phyloP scores from a whole-genome alignment of 37 sponge, comb jelly and placozoan species.

The Oopsacas minuta region DNA sequence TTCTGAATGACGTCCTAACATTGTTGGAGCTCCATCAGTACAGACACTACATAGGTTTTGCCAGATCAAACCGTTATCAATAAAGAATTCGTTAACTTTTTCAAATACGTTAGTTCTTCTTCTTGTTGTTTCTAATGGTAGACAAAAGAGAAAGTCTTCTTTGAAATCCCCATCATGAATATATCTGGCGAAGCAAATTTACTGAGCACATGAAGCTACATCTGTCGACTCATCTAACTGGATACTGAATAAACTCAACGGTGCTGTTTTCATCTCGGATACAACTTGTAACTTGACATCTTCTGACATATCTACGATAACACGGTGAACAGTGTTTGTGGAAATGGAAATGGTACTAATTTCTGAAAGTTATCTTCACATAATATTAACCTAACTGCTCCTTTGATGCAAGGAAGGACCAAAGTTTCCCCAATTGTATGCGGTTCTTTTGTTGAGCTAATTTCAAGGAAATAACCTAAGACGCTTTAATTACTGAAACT shows the following conservation, averaged over 20 bases:
- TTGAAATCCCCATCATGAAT: conserved; percentile 16
- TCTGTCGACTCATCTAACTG: conserved; percentile 7
- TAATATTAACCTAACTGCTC: background rate
- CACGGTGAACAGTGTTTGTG: conserved; percentile 9
- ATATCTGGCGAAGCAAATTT: background rate
- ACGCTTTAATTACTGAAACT: background rate
- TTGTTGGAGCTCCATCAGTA: conserved; percentile 19
- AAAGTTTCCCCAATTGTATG: conserved; percentile 18
- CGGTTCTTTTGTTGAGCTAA: background rate
- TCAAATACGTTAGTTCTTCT: background rate
- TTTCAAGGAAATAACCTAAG: conserved; percentile 11
- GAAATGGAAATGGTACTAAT: background rate
- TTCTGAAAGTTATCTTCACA: background rate
- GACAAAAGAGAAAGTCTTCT: conserved; percentile 6
- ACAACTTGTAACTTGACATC: conserved; percentile 13
- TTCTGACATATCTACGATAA: conserved; percentile 17
- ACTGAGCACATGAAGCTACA: conserved; percentile 16
- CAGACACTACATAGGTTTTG: background rate
- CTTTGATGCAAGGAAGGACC: conserved; percentile 14
- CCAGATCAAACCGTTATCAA: conserved; percentile 10
- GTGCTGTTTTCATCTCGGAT: conserved; percentile 7
- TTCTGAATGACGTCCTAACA: conserved; percentile 2
- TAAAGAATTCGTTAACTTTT: conserved; percentile 4
- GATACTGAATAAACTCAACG: conserved; percentile 3
- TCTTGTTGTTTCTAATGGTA: background rate